These are phyloP conservation scores for Pitangus sulphuratus DNA, from an alignment of 2,797 vertebrate genomes.

Conservation along the genomic window DNA sequence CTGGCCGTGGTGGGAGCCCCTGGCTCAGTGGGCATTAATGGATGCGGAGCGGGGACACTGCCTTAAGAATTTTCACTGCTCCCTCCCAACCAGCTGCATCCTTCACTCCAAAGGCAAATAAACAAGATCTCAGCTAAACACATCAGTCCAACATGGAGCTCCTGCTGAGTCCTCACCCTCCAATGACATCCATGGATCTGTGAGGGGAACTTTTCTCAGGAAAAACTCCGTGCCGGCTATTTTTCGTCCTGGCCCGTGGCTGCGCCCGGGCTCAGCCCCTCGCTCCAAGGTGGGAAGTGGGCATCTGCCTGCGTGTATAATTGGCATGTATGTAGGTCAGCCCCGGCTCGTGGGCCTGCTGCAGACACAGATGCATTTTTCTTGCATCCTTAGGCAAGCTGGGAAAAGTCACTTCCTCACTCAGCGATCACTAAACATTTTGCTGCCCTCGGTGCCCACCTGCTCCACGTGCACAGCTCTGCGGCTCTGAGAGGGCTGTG, in stretches of 20 bases:
- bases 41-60: not conserved
- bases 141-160: slow-evolving; percentile 4
- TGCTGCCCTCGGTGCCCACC: slow-evolving; percentile 34
- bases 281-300: not conserved
- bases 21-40: not conserved
- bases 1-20: accelerated
- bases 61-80: not conserved
- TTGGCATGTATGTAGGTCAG: slow-evolving; percentile 34
- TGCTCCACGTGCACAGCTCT: not conserved
- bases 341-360: not conserved
- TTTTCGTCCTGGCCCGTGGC: not conserved
- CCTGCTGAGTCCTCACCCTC: not conserved
- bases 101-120: slow-evolving; percentile 34
- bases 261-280: not conserved
- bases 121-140: slow-evolving; percentile 37
- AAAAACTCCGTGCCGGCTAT: not conserved
- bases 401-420: slow-evolving; percentile 29
- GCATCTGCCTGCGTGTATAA: not conserved
- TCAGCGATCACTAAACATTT: not conserved
- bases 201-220: not conserved
- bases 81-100: not conserved
- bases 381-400: slow-evolving; percentile 42
- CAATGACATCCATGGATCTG: not conserved
- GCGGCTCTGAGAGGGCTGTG: not conserved
- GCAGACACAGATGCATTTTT: not conserved